A percentile compares a stretch with the other conserved stretches of the same genome.
Conservation (phyloP, 2,888 invertebrate genomes). For the Andrena chrysosceles region DNA sequence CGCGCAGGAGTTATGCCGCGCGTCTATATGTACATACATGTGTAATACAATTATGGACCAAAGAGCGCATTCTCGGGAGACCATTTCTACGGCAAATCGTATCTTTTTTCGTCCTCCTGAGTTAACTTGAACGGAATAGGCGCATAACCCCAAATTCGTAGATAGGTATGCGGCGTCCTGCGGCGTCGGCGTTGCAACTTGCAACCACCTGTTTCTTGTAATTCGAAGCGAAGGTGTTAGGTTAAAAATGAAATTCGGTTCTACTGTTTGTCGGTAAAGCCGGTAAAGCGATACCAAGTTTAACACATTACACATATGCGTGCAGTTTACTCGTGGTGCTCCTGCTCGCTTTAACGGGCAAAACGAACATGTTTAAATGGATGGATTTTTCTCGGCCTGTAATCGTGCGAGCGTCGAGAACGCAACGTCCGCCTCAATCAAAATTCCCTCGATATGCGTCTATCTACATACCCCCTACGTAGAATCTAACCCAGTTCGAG, state of each 20-base stretch:
- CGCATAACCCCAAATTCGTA: too few species aligned
- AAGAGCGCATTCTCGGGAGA: constrained; percentile 27
- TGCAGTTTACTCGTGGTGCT: constrained; percentile 2
- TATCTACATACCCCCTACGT: too few species aligned
- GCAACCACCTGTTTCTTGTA: too few species aligned
- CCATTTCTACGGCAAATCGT: constrained; percentile 21
- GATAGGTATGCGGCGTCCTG: too few species aligned
- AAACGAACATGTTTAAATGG: background rate
- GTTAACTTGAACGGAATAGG: too few species aligned
- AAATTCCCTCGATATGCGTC: constrained; percentile 4
- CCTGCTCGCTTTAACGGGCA: background rate
- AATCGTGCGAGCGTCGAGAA: constrained; percentile 1
- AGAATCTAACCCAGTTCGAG: too few species aligned
- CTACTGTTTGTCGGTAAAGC: too few species aligned
- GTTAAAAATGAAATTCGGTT: too few species aligned
- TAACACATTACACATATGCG: background rate
- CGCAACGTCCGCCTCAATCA: constrained; percentile 22
- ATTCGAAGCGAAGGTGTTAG: too few species aligned
- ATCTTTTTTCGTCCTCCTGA: too few species aligned
- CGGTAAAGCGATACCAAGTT: background rate
- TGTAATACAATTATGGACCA: constrained; percentile 43
- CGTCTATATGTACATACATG: background rate
- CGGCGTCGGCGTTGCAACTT: too few species aligned
- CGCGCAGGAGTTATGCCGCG: constrained; percentile 25
- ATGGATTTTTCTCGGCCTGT: background rate